Evolutionary conservation across 2,113 vertebrate species (phyloP), one percentile per base, ranked within the genome.

Genomic region (Lonchura striata): DNA sequence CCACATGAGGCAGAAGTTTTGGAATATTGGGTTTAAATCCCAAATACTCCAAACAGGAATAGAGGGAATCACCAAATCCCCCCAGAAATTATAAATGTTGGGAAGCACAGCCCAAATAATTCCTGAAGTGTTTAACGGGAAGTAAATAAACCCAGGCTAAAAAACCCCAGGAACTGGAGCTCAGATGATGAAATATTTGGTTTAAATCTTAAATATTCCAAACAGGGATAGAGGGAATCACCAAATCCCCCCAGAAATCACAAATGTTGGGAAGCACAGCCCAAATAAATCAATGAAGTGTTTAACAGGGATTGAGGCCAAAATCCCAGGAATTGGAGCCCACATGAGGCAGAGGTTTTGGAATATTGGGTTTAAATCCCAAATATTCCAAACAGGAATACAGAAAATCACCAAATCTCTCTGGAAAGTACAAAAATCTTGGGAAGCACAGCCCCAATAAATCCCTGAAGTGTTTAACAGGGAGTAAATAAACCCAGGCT

Each of bases 291-390:
- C 39, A 19, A 9, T 42, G 20, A 42, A 64, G 13, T 22, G 20
- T 31, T 31, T 63, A 65, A 44, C 4, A 44, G 20, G 28, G 20
- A 31, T 4, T 23, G 21, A 42, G 13, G 22, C 64, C 54, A 33
- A 18, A 59, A 30, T 65, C 25, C 66, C 44, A 86, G 46, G 20
- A 25, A n/a, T 1, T 7, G 42, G 53, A 52, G 35, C 80, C 28
- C n/a, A 9, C 10, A 4, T 2, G 25, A 28, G 0, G 9, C 65
- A 83, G 24, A n/a, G n/a, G 10, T 1, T 2, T 5, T 9, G 44
- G 14, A 42, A 24, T 3, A 4, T 1, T 12, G 4, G 41, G 4
- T 53, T 84, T 37, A 5, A 39, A 66, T 28, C 56, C 27, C n/a
- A 25, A 27, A 25, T 44, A 65, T 42, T 23, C 8, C 13, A 2